These are phyloP conservation scores for Crioceris asparagi DNA, from an alignment of 2,888 invertebrate genomes.

Conservation along the genomic window DNA sequence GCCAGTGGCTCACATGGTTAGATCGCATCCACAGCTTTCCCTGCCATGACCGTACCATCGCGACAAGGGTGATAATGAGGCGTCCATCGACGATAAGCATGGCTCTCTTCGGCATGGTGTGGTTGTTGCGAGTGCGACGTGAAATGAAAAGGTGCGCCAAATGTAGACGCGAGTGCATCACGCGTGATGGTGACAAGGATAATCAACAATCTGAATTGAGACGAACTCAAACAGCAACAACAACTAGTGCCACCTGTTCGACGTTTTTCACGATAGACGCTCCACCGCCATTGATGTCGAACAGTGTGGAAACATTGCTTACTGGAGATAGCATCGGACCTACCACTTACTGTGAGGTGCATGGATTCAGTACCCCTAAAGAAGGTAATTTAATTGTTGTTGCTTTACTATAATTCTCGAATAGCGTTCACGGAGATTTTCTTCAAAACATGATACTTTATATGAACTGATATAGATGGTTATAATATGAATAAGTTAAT, in stretches of 20 bases:
- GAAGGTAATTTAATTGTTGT: constrained; percentile 37
- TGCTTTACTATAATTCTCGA: background rate
- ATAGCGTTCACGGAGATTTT: background rate
- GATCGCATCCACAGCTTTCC: background rate
- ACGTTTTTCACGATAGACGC: constrained; percentile 45
- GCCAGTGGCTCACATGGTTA: too few species aligned
- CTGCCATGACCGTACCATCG: background rate
- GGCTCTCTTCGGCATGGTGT: constrained; percentile 81
- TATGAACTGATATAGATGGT: background rate
- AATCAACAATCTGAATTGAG: background rate
- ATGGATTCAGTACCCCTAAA: constrained; percentile 46
- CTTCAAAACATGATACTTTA: background rate
- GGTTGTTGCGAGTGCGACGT: constrained; percentile 70
- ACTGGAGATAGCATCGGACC: constrained; percentile 28
- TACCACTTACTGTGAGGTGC: constrained; percentile 48
- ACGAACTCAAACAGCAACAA: constrained; percentile 9
- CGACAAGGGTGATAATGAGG: constrained; percentile 24
- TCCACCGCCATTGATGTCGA: constrained; percentile 31
- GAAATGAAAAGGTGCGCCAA: constrained; percentile 67
- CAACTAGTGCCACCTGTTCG: constrained; percentile 32
- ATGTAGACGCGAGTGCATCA: constrained; percentile 40
- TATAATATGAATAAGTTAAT: background rate
- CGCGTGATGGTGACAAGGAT: background rate
- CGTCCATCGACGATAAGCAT: constrained; percentile 42
- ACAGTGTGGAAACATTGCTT: constrained; percentile 21